Evolutionary conservation across 2,797 vertebrate species (phyloP), one percentile per base, ranked within the genome.

Genomic region (Arnoldichthys spilopterus): DNA sequence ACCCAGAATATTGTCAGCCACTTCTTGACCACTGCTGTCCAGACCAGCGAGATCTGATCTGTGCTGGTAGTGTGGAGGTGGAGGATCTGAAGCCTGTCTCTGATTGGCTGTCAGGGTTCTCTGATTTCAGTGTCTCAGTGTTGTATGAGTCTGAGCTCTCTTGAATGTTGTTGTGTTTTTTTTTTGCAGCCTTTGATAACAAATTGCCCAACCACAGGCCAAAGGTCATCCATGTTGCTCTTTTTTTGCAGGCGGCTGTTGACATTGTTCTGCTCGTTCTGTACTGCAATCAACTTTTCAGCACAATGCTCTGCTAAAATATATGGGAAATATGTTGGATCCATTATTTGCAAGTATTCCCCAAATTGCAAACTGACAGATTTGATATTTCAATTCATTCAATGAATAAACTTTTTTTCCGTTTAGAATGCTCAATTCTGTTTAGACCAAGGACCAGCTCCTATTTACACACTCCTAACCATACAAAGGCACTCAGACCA

Each of bases 41-140:
- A 83, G 32, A 76, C 58, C 3, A 30, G 58, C 16, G 4, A 30
- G 26, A 61, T 30, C 15, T 62, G 28, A 62, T 5, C 8, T 45
- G 26, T 24, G 26, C 58, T 61, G 58, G 4, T 16, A 3, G 59
- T 28, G 59, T 58, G 0, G 26, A 49, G 61, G 81, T 66, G 73
- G 69, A 71, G 77, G 59, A n/a, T n/a, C 51, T 34, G 0, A 32
- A 74, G 34, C n/a, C 24, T 24, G 51, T 20, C 11, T 82, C 77
- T 85, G 77, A 86, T 86, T 83, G 85, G 85, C 22, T 56, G 30
- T 67, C 7, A 49, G 24, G 77, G 81, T 69, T 77, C 58, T 54
- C 32, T 77, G 15, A 72, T 68, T 67, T 77, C 43, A 77, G 73
- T 12, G 28, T 22, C 43, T 61, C 18, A 47, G 34, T 61, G 13